Conservation (phyloP, 2,888 invertebrate species). For the Anoplius nigerrimus region DNA sequence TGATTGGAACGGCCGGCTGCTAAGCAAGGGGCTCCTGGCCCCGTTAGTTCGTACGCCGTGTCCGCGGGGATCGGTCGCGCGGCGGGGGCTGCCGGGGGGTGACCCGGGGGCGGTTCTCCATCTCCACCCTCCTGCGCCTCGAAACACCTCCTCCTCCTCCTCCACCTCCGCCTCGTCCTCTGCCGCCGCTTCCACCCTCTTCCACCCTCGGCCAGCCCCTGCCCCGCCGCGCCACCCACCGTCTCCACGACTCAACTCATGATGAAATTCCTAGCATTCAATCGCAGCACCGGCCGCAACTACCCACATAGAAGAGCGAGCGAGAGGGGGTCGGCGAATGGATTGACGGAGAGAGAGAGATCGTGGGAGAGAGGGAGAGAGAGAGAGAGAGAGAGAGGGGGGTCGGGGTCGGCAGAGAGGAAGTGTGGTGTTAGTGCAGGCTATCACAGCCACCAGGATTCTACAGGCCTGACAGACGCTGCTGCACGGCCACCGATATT, state of each 20-base stretch:
- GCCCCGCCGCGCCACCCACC: constrained; percentile 67
- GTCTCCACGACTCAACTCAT: constrained; percentile 76
- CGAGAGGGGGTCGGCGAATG: constrained; percentile 17
- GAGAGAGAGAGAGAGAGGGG: constrained; percentile 12
- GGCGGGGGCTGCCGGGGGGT: constrained; percentile 73
- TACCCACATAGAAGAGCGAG: constrained; percentile 51
- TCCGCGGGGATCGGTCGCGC: constrained; percentile 47
- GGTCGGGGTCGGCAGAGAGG: constrained; percentile 10
- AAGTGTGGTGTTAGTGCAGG: constrained; percentile 25
- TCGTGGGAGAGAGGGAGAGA: constrained; percentile 12
- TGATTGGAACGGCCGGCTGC: constrained; percentile 74
- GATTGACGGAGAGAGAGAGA: constrained; percentile 14
- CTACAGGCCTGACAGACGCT: constrained; percentile 43
- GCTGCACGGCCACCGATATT: constrained; percentile 39
- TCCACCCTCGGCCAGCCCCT: constrained; percentile 55
- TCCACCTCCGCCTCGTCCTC: constrained; percentile 45
- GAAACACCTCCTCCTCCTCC: constrained; percentile 11
- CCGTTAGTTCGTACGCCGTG: constrained; percentile 64
- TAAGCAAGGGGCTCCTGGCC: constrained; percentile 72
- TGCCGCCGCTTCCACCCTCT: constrained; percentile 62
- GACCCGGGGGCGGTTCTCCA: constrained; percentile 64
- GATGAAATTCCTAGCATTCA: constrained; percentile 75
- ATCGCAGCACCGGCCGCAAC: constrained; percentile 72
- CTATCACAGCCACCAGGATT: constrained; percentile 45
- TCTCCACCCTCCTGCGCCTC: constrained; percentile 32